phyloP scores from a whole-genome alignment of 2,113 vertebrate species.

The Brevimyrus niger region DNA sequence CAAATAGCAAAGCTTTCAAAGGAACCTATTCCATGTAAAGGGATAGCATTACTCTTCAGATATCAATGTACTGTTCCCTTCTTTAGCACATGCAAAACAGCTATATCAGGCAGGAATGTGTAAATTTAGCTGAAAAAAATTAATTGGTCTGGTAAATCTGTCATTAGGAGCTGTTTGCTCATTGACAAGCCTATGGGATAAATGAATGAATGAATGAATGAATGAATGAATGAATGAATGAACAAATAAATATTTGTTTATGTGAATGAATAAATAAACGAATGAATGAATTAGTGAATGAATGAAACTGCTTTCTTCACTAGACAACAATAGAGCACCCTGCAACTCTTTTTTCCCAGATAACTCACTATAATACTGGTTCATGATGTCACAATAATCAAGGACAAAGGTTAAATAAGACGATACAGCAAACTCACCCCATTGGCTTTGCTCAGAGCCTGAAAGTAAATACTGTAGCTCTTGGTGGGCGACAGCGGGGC shows the following conservation, averaged over 20 bases:
- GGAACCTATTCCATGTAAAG: background rate
- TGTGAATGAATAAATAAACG: no score
- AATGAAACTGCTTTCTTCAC: background rate
- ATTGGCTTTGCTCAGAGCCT: slow-evolving; percentile 91
- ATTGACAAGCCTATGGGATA: background rate
- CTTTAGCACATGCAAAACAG: background rate
- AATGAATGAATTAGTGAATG: background rate
- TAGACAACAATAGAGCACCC: background rate
- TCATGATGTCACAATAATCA: background rate
- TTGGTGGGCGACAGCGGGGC: slow-evolving; percentile 88
- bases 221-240: no score
- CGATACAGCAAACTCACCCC: slow-evolving; percentile 68
- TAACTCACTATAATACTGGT: background rate
- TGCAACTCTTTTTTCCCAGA: background rate
- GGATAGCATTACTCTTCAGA: background rate
- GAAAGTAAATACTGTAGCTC: slow-evolving; percentile 97
- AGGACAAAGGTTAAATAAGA: background rate
- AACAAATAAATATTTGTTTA: no score
- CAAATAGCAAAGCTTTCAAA: background rate
- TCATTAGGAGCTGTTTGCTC: background rate
- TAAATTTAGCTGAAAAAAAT: background rate
- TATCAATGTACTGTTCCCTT: background rate
- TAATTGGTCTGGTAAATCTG: background rate
- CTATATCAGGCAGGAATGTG: background rate
- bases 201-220: background rate